Percentiles rank a stretch among this genome's conserved stretches.
Conservation (phyloP, 2,888 invertebrate genomes). For the Pycnomerus fuliginosus region DNA sequence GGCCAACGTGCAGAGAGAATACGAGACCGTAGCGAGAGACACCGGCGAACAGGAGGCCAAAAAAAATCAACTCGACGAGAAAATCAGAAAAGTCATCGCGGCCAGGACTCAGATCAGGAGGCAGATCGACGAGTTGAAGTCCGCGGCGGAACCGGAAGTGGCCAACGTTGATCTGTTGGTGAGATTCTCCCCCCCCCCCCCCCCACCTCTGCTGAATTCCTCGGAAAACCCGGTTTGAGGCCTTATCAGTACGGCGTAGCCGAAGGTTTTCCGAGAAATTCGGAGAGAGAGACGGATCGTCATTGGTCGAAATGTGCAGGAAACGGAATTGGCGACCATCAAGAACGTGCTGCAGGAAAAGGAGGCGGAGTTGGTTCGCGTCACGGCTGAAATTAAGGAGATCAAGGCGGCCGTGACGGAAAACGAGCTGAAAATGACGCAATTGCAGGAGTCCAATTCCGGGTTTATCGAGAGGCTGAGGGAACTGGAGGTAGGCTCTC, state of each 20-base stretch:
- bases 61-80: constrained; percentile 39
- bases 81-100: constrained; percentile 37
- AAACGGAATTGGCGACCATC: constrained; percentile 45
- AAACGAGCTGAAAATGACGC: constrained; percentile 31
- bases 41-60: constrained; percentile 34
- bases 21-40: constrained; percentile 37
- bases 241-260: too few species aligned
- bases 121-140: constrained; percentile 39
- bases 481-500: constrained; percentile 38
- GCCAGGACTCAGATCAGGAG: constrained; percentile 34
- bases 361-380: constrained; percentile 41
- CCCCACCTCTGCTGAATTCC: too few species aligned
- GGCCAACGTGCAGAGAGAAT: constrained; percentile 35
- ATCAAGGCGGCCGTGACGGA: constrained; percentile 29
- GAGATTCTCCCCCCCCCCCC: too few species aligned
- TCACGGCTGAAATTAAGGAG: constrained; percentile 42
- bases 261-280: too few species aligned
- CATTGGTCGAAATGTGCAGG: constrained; percentile 26
- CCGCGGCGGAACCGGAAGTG: constrained; percentile 46
- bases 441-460: constrained; percentile 16
- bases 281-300: constrained; percentile 19
- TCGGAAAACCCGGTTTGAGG: too few species aligned
- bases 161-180: constrained; percentile 45
- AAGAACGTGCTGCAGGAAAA: constrained; percentile 51
- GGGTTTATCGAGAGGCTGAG: constrained; percentile 41